Conservation (phyloP, 2,888 invertebrate genomes). For the Ennomos erosarius region DNA sequence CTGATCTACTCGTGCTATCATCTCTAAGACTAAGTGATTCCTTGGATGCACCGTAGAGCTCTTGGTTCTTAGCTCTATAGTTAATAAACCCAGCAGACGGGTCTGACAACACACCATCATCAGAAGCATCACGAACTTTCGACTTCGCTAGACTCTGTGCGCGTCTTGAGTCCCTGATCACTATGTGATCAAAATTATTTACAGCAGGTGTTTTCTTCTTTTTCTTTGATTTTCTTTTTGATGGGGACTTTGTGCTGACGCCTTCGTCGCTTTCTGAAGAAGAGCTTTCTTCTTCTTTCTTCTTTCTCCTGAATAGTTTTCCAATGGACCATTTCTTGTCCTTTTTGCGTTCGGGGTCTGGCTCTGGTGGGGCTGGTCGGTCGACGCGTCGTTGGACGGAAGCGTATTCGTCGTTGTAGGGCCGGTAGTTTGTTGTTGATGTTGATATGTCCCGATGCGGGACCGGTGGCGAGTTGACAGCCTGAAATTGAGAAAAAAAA, state of each 20-base stretch:
- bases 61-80: slow-evolving; percentile 71
- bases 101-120: slow-evolving; percentile 85
- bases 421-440: slow-evolving; percentile 64
- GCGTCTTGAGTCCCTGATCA: slow-evolving; percentile 81
- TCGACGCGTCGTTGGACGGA: slow-evolving; percentile 69
- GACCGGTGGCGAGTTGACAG: slow-evolving; percentile 81
- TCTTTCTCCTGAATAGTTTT: slow-evolving; percentile 90
- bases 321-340: slow-evolving; percentile 94
- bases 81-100: slow-evolving; percentile 82
- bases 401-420: slow-evolving; percentile 75
- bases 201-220: slow-evolving; percentile 82
- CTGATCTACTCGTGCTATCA: slow-evolving; percentile 67
- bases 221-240: slow-evolving; percentile 78
- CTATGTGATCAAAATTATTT: slow-evolving; percentile 88
- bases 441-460: slow-evolving; percentile 72
- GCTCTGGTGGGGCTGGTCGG: slow-evolving; percentile 62
- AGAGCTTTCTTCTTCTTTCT: slow-evolving; percentile 87
- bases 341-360: slow-evolving; percentile 78
- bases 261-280: slow-evolving; percentile 83
- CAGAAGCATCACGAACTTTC: slow-evolving; percentile 66
- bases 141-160: slow-evolving; percentile 80
- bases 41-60: slow-evolving; percentile 67
- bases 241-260: slow-evolving; percentile 70
- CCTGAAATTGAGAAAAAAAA: slow-evolving; percentile 68
- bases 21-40: slow-evolving; percentile 73